These are phyloP conservation scores for Eptatretus burgeri DNA, from an alignment of 2,113 vertebrate genomes.

Conservation along the genomic window DNA sequence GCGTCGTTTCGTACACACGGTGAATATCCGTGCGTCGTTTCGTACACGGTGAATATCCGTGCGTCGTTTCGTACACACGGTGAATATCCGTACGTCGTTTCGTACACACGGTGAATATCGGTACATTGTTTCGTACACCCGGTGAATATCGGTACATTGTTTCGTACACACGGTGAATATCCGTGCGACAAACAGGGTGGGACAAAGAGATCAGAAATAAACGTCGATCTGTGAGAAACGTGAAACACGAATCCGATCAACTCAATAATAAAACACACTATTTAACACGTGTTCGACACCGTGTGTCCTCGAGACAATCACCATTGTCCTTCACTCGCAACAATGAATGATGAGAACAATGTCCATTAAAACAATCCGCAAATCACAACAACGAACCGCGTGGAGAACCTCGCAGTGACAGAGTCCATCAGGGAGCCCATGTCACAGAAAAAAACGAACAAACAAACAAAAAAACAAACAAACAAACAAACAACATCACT, in stretches of 20 bases:
- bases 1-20: too few relatives aligned
- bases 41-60: not conserved
- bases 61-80: not conserved
- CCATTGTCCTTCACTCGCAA: constrained; percentile 5
- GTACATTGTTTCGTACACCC: not conserved
- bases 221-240: too few relatives aligned
- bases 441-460: not conserved
- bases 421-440: not conserved
- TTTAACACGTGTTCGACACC: not conserved
- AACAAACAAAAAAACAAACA: too few relatives aligned
- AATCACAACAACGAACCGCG: constrained; percentile 1
- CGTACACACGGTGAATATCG: not conserved
- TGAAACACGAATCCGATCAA: too few relatives aligned
- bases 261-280: constrained; percentile 3
- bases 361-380: constrained; percentile 9
- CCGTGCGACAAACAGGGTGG: too few relatives aligned
- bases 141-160: not conserved
- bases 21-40: not conserved
- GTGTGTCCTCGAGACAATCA: too few relatives aligned
- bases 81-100: not conserved
- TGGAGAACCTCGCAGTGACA: not conserved
- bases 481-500: too few relatives aligned
- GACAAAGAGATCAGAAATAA: too few relatives aligned
- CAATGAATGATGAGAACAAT: constrained; percentile 7
- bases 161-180: not conserved